phyloP scores from a whole-genome alignment of 92 coral and sea anemone species.

The Paragorgia papillata region DNA sequence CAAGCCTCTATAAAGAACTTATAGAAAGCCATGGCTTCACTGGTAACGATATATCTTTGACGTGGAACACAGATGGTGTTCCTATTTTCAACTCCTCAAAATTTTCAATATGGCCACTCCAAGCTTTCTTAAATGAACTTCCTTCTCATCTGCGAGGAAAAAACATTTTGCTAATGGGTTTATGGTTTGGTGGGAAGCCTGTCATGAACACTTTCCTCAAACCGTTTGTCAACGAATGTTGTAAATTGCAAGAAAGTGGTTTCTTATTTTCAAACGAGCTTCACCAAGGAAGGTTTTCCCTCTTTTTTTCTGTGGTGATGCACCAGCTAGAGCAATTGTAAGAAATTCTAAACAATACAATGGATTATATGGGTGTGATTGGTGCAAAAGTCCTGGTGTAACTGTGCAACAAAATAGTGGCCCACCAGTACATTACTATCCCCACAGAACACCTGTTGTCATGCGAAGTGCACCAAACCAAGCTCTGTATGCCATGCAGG shows the following conservation, averaged over 20 bases:
- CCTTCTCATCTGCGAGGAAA: constrained; percentile 15
- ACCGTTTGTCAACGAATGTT: neutral
- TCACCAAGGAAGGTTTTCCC: neutral
- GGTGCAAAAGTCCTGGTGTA: constrained; percentile 22
- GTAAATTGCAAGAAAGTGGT: neutral
- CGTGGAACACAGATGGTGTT: too few relatives aligned
- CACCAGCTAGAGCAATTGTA: neutral
- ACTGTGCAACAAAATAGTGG: constrained; percentile 18
- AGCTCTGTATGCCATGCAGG: constrained; percentile 12
- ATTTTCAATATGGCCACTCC: constrained; percentile 13
- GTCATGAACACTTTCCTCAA: too few relatives aligned
- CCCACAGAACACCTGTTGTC: constrained; percentile 31
- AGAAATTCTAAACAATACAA: neutral
- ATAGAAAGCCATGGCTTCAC: too few relatives aligned
- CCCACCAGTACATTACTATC: constrained; percentile 22
- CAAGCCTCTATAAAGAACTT: too few relatives aligned
- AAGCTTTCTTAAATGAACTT: constrained; percentile 33
- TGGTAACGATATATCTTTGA: too few relatives aligned
- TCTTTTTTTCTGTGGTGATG: neutral
- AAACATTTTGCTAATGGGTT: constrained; percentile 21
- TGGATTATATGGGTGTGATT: constrained; percentile 10
- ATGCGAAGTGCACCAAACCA: constrained; percentile 22
- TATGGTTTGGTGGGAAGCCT: constrained; percentile 31
- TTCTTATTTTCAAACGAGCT: neutral
- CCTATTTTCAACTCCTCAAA: constrained; percentile 32